Conservation (phyloP, 1,140 invertebrate genomes). For the Triops cancriformis region DNA sequence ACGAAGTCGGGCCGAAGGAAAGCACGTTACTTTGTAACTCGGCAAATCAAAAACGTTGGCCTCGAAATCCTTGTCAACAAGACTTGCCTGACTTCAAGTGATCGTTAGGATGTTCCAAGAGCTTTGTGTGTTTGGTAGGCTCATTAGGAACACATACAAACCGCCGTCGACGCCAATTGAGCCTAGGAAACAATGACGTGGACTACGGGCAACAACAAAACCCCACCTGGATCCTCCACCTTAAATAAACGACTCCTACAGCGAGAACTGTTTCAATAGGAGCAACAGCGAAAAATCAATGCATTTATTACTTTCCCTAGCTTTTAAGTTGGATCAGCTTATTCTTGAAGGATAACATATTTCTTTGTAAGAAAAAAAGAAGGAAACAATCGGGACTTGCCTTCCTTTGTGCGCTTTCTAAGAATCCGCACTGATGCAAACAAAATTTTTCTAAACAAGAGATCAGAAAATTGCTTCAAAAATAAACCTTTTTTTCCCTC, state of each 20-base stretch:
- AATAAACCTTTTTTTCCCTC: not conserved
- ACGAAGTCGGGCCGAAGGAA: not conserved
- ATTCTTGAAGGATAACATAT: too few relatives aligned
- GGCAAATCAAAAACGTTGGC: not conserved
- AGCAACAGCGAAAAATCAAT: not conserved
- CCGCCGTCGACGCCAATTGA: not conserved
- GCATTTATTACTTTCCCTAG: not conserved
- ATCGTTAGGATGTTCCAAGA: not conserved
- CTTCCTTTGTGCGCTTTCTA: not conserved
- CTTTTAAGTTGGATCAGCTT: not conserved
- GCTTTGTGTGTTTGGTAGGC: constrained; percentile 4
- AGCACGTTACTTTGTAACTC: not conserved
- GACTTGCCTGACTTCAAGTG: not conserved
- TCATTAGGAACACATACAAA: constrained; percentile 11
- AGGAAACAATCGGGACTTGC: not conserved
- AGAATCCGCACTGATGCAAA: not conserved
- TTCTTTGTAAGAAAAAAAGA: not conserved
- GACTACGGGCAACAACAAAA: not conserved
- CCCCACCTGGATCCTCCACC: not conserved
- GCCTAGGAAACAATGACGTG: not conserved
- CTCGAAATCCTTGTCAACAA: not conserved
- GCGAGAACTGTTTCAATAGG: not conserved
- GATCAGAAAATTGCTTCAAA: not conserved
- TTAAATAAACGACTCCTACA: not conserved
- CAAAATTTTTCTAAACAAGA: not conserved